These are phyloP conservation scores for Volucella inflata DNA, from an alignment of 2,888 invertebrate genomes.

Conservation along the genomic window DNA sequence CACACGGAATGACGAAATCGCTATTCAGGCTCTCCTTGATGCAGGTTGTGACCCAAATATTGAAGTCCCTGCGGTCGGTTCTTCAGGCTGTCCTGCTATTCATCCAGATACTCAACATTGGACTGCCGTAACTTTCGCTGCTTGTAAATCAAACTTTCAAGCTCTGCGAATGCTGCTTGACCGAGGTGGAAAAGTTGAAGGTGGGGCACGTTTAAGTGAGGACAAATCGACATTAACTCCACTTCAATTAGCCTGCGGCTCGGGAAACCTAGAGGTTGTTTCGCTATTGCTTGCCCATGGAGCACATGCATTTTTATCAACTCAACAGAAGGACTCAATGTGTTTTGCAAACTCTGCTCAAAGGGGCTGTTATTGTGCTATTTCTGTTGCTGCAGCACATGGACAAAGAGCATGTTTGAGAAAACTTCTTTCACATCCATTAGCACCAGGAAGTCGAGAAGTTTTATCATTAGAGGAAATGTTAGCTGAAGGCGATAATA, in stretches of 20 bases:
- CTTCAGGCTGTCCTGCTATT: constrained; percentile 84
- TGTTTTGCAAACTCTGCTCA: constrained; percentile 94
- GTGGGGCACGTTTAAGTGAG: constrained; percentile 92
- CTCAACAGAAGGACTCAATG: constrained; percentile 91
- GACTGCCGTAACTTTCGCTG: constrained; percentile 94
- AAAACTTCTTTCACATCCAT: constrained; percentile 90
- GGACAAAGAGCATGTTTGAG: constrained; percentile 92
- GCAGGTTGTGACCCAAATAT: constrained; percentile 92
- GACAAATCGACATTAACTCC: constrained; percentile 95
- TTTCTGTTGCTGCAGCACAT: constrained; percentile 95
- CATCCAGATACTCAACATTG: constrained; percentile 91
- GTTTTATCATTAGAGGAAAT: constrained; percentile 95
- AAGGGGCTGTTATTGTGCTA: constrained; percentile 93
- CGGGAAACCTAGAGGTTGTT: constrained; percentile 92
- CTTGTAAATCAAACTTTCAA: constrained; percentile 85
- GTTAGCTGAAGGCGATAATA: constrained; percentile 90
- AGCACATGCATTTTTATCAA: constrained; percentile 94
- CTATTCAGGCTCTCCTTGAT: constrained; percentile 90
- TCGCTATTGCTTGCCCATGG: constrained; percentile 92
- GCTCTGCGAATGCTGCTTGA: constrained; percentile 90
- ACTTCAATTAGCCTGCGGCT: constrained; percentile 93
- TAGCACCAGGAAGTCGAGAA: constrained; percentile 88
- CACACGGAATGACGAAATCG: constrained; percentile 90
- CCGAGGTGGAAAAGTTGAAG: constrained; percentile 93
- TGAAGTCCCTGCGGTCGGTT: constrained; percentile 87